Conservation (phyloP, 2,113 vertebrate genomes). For the Ammodytes marinus region DNA sequence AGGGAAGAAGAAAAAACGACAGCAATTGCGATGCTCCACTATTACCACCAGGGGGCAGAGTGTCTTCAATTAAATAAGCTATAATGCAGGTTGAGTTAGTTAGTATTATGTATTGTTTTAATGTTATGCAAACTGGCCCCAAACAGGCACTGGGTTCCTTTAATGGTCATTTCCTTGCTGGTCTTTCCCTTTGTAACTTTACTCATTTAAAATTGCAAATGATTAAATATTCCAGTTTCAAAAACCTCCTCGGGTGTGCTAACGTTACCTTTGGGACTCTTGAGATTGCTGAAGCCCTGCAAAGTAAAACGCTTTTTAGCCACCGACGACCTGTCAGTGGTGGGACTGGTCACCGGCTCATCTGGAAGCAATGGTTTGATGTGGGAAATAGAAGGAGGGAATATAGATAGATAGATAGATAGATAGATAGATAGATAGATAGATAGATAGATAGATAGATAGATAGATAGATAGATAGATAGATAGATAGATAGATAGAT, state of each 20-base stretch:
- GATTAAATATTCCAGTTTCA: neutral
- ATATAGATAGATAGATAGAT: neutral
- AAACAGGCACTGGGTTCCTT: too few species aligned
- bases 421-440: neutral
- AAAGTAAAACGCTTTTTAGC: constrained; percentile 93
- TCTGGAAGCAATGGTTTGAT: constrained; percentile 85
- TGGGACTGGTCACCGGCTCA: constrained; percentile 87
- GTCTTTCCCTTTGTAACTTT: too few species aligned
- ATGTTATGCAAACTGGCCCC: too few species aligned
- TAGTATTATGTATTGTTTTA: too few species aligned
- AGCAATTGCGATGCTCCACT: constrained; percentile 68
- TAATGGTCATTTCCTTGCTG: too few species aligned
- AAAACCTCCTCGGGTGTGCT: neutral
- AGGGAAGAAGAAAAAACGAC: too few species aligned
- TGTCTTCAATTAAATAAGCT: constrained; percentile 60
- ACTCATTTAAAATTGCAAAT: too few species aligned
- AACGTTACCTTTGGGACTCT: constrained; percentile 92
- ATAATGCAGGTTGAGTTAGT: neutral
- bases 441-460: neutral
- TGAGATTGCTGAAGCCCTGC: constrained; percentile 94
- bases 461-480: neutral
- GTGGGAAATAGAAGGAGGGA: constrained; percentile 39
- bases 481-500: neutral
- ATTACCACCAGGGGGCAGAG: constrained; percentile 68
- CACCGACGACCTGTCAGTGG: constrained; percentile 89